Base-by-base conservation (phyloP, 1,140 invertebrate genomes). In the Brachionus sp. region DNA sequence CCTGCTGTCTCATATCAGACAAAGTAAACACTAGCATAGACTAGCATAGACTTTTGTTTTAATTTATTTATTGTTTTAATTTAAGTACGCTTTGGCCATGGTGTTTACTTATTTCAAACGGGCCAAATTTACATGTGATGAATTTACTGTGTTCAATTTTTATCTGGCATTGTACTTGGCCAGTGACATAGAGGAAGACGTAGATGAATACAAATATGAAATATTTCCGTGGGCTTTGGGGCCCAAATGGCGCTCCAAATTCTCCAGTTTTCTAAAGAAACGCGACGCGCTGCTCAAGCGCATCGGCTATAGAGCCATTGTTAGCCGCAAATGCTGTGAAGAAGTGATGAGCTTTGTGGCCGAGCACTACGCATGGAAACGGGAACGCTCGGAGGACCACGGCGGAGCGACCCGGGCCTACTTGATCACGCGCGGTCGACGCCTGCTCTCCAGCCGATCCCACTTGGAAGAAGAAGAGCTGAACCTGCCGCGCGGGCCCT, bases 141-240 rank as follows among this genome's bases (percentile, higher is more conserved):
- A 92, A 84, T 92, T 90, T 70, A 91, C 88, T 57, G 85, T 86
- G 70, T 86, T 88, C n/a, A 91, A 91, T 86, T 92, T 92, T 86
- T 91, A 91, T 84, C 87, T 90, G 23, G 91, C 90, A 35, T 86
- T 92, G 68, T 91, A 90, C 85, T 86, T 92, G 35, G 91, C 91
- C 19, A 90, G 91, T 86, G 90, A 91, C 83, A 91, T 92, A 88
- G 91, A 92, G 85, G 91, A 92, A 85, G 91, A 92, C 85, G 90
- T 91, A 46, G 89, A 91, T 84, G 88, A 91, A 50, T 84, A 88
- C 10, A 90, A 90, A 85, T 89, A 88, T 85, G 90, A 90, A 84
- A 89, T 91, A 73, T 89, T 91, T 84, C 87, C 89, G 4, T 91
- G 90, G 90, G 89, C 89, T 37, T 85, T 90, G 7, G 90, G 87